Evolutionary conservation across 2,888 invertebrate species (phyloP).

Genomic region (Drosophila niveifrons): DNA sequence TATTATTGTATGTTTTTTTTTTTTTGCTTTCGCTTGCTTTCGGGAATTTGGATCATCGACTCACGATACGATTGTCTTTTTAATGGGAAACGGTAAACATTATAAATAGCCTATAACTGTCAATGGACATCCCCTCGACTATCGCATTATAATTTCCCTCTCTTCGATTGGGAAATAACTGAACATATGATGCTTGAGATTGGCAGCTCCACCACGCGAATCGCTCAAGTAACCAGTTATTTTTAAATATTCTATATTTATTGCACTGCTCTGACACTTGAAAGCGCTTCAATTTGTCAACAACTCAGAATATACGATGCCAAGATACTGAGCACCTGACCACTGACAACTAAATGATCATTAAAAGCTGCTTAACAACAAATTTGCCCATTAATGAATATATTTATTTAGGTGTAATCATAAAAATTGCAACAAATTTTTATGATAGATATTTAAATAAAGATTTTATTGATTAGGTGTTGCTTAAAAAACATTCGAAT

Average conservation of each 20-base stretch:
- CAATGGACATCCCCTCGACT: constrained; percentile 2
- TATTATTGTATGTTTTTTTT: background rate
- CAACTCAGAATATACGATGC: background rate
- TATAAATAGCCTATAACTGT: constrained; percentile 1
- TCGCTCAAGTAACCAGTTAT: too few species aligned
- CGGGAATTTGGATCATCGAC: constrained; percentile 7
- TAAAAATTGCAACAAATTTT: too few species aligned
- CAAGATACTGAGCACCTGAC: background rate
- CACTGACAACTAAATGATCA: background rate
- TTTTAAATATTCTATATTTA: background rate
- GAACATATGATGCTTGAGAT: too few species aligned
- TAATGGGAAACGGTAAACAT: constrained; percentile 1
- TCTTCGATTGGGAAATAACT: too few species aligned
- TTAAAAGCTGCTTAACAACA: too few species aligned
- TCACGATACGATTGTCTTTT: constrained; percentile 9
- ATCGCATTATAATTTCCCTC: background rate
- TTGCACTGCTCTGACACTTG: background rate
- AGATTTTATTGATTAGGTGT: too few species aligned
- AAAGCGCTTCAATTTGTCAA: background rate
- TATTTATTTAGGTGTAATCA: too few species aligned
- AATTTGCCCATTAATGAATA: too few species aligned
- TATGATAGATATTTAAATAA: too few species aligned
- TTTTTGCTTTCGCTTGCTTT: background rate
- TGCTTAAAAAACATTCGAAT: too few species aligned
- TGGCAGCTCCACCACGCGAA: too few species aligned